Conservation (phyloP, 2,797 vertebrate genomes). For the Tinamus major region DNA sequence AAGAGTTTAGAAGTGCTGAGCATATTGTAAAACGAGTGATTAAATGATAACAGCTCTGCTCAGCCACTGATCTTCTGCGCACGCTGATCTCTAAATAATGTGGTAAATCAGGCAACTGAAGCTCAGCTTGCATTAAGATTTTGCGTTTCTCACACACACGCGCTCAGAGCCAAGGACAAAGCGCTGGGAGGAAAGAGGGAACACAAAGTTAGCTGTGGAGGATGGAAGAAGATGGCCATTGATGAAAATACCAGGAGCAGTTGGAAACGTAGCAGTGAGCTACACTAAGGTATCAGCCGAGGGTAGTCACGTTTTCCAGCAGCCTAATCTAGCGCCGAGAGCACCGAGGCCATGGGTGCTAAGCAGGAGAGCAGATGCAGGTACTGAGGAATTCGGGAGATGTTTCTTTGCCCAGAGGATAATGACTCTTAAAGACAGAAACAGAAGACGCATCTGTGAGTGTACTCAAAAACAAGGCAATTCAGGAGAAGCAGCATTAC, state of each 20-base stretch:
- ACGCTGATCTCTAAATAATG: not conserved
- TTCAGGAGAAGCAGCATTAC: not conserved
- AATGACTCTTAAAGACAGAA: not conserved
- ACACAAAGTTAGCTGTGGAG: not conserved
- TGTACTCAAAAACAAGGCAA: not conserved
- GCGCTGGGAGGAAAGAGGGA: not conserved
- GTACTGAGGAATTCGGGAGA: not conserved
- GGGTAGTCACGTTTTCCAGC: accelerated
- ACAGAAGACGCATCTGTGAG: not conserved
- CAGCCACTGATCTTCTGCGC: not conserved
- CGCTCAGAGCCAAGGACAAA: not conserved
- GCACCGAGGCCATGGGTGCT: not conserved
- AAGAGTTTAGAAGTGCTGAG: not conserved
- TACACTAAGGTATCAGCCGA: not conserved
- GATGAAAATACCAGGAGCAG: not conserved
- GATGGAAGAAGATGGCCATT: not conserved
- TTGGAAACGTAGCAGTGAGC: not conserved
- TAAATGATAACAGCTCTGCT: conserved; percentile 1
- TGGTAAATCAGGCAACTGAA: not conserved
- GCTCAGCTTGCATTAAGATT: not conserved
- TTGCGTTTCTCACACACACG: not conserved
- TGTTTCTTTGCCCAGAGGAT: not conserved
- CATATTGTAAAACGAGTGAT: not conserved
- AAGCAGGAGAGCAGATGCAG: not conserved
- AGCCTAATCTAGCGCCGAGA: not conserved